Percentiles rank a stretch among this genome's conserved stretches.
Conservation (phyloP, 2,113 vertebrate species). For the Dipodomys merriami region DNA sequence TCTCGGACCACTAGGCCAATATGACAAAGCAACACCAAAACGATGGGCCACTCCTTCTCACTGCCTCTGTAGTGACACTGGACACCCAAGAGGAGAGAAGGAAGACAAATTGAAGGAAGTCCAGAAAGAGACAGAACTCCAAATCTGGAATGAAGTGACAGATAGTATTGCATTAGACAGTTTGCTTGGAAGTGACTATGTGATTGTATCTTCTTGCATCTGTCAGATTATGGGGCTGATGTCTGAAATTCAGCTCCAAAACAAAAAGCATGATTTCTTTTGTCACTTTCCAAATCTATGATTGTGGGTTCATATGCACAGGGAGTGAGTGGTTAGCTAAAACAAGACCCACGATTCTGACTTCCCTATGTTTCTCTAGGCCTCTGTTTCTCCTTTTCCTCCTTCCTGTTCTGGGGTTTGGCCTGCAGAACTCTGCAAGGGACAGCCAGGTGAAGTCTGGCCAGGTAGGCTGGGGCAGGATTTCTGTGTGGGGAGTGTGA, state of each 20-base stretch:
- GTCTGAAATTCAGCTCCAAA: not conserved
- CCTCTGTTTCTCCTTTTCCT: slow-evolving; percentile 51
- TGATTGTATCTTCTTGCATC: not conserved
- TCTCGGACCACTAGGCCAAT: not conserved
- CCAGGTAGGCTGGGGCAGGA: not conserved
- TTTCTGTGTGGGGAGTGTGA: fast-evolving
- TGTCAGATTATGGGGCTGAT: not conserved
- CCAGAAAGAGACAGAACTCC: not conserved
- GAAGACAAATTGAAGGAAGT: not conserved
- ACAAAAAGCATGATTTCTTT: not conserved
- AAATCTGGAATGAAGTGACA: not conserved
- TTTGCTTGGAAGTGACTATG: not conserved
- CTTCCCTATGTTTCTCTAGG: not conserved
- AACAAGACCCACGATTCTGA: not conserved
- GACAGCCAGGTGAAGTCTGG: not conserved
- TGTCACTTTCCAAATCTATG: not conserved
- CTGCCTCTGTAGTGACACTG: fast-evolving
- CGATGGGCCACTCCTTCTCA: no score
- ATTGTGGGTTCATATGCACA: not conserved
- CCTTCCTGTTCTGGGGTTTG: slow-evolving; percentile 40
- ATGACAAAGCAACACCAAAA: not conserved
- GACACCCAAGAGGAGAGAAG: not conserved
- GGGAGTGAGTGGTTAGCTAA: not conserved
- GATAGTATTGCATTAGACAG: not conserved
- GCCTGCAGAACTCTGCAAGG: not conserved